A percentile compares a stretch with the other conserved stretches of the same genome.
phyloP scores from a whole-genome alignment of 2,113 vertebrate species.

The Australoheros scitulus region DNA sequence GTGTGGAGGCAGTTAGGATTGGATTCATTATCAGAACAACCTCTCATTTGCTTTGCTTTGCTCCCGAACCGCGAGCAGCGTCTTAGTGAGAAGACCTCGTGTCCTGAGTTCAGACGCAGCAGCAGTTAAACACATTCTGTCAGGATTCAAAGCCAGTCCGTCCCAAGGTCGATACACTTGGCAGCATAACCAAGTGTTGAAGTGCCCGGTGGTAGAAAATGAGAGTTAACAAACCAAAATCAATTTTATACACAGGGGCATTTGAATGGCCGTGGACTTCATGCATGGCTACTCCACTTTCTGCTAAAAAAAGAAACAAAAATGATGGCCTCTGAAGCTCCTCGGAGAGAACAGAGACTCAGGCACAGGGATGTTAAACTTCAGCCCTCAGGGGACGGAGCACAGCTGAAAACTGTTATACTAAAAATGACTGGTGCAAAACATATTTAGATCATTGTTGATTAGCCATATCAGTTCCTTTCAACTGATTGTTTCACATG shows the following conservation, averaged over 20 bases:
- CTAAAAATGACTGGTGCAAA: neutral
- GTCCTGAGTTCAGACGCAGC: conserved; percentile 39
- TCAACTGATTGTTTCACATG: conserved; percentile 22
- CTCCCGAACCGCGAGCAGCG: neutral
- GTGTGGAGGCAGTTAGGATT: conserved; percentile 30
- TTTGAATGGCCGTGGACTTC: conserved; percentile 34
- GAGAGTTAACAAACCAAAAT: conserved; percentile 65
- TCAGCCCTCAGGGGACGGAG: neutral
- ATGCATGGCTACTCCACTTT: conserved; percentile 32
- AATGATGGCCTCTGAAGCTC: conserved; percentile 13
- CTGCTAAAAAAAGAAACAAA: conserved; percentile 21
- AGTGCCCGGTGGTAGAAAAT: conserved; percentile 45
- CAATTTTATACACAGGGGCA: conserved; percentile 49
- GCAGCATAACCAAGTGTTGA: conserved; percentile 44
- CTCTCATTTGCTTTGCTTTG: conserved; percentile 30
- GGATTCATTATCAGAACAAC: conserved; percentile 61
- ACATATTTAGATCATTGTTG: conserved; percentile 33
- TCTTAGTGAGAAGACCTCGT: neutral
- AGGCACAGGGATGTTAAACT: neutral
- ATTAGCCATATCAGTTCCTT: conserved; percentile 1
- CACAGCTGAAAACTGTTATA: neutral
- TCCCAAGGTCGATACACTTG: conserved; percentile 56
- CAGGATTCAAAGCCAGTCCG: conserved; percentile 45
- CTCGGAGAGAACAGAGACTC: conserved; percentile 3
- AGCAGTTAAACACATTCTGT: conserved; percentile 36